Conservation (phyloP, 2,797 vertebrate species). For the Nyctalus aviator region DNA sequence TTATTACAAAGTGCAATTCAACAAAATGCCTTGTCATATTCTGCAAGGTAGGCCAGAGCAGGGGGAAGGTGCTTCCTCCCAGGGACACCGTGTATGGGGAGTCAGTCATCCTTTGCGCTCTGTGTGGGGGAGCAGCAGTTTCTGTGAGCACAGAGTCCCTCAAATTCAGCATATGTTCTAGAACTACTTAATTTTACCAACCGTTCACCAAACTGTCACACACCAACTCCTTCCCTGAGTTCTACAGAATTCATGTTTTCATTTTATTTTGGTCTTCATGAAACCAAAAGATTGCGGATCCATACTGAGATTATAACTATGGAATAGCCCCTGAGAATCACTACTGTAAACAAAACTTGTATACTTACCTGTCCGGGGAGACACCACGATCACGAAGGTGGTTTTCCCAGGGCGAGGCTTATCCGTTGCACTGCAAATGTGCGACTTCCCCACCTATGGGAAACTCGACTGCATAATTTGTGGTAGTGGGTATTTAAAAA, state of each 20-base stretch:
- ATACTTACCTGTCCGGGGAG: too few relatives aligned
- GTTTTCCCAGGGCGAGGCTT: too few relatives aligned
- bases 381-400: too few relatives aligned
- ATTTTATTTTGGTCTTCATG: neutral
- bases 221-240: neutral
- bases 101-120: neutral
- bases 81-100: neutral
- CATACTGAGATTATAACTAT: neutral
- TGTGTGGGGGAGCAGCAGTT: neutral
- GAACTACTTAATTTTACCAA: neutral
- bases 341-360: neutral
- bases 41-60: neutral
- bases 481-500: too few relatives aligned
- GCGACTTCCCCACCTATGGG: too few relatives aligned
- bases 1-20: slow-evolving; percentile 48
- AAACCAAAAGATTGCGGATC: neutral
- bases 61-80: neutral
- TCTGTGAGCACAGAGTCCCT: neutral
- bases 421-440: too few relatives aligned
- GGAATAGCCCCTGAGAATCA: neutral
- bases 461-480: too few relatives aligned
- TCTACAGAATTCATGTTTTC: neutral
- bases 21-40: slow-evolving; percentile 35
- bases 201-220: neutral
- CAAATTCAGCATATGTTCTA: neutral